Evolutionary conservation across 2,797 vertebrate genomes (phyloP), one percentile per base, ranked within the genome.

Genomic region (Myoxocephalus aenaeus): DNA sequence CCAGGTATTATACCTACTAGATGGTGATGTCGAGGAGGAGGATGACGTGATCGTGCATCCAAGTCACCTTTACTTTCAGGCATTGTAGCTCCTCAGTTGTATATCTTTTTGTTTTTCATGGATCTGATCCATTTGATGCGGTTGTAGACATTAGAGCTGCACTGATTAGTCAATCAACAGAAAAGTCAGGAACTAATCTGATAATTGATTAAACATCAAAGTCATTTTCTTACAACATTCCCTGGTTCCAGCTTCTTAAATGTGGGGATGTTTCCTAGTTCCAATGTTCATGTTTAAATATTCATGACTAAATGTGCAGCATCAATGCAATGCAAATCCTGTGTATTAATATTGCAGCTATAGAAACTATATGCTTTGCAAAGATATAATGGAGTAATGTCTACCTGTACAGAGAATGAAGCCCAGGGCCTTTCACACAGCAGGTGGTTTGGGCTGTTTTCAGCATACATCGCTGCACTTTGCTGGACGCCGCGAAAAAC

Each of bases 1-100:
- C 1, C 65, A 80, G 81, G 77, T 86, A 51, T 77, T 32, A 9
- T 32, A 73, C 58, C 63, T 71, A 56, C 72, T 62, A 67, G 70
- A 67, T 70, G 68, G 53, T 70, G 53, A 32, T 65, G 70, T 29
- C 71, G 40, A 73, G 64, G 40, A 48, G 67, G 70, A 75, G 56
- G 70, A 38, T 14, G 69, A 36, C 50, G 56, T 14, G 14, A 75
- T 14, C 62, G 27, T 66, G 17, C 40, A 65, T 1, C 15, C 17
- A 29, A 1, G 20, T 22, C 65, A 65, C 58, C 20, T 78, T 65
- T 46, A 22, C 50, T 70, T 34, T 58, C 22, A n/a, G 72, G 14
- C 42, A 3, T 63, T 79, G 44, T 25, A 29, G 32, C 66, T 48
- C 3, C 32, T 59, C 46, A 5, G 36, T 42, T 70, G 15, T 48